These are phyloP conservation scores for Takifugu flavidus DNA, from an alignment of 2,113 vertebrate genomes.

Conservation along the genomic window DNA sequence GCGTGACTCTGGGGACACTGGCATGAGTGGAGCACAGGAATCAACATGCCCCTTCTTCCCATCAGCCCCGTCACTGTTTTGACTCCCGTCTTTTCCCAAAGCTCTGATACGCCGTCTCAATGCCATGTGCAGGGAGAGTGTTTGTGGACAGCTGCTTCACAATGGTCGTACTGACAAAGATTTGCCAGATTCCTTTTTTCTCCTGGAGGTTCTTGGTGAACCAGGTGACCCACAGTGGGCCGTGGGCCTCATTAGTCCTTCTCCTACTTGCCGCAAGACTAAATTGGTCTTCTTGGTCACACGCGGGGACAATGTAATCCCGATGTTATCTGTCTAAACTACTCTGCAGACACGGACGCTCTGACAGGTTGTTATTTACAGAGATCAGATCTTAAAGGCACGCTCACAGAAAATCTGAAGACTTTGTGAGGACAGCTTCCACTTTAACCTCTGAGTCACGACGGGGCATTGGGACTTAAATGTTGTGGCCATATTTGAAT, in stretches of 20 bases:
- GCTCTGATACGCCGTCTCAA: constrained; percentile 21
- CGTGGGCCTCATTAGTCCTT: constrained; percentile 16
- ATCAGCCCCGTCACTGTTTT: constrained; percentile 8
- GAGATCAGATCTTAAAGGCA: background rate
- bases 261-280: constrained; percentile 10
- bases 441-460: background rate
- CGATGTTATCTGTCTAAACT: constrained; percentile 9
- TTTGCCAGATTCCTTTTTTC: constrained; percentile 6
- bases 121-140: background rate
- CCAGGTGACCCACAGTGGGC: constrained; percentile 19
- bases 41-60: constrained; percentile 1
- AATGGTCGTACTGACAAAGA: constrained; percentile 1
- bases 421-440: background rate
- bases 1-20: constrained; percentile 32
- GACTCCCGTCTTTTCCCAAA: constrained; percentile 6
- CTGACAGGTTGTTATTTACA: constrained; percentile 3
- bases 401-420: background rate
- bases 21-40: background rate
- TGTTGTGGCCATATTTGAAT: too few relatives aligned
- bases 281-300: constrained; percentile 16
- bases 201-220: constrained; percentile 4
- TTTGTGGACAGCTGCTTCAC: constrained; percentile 41
- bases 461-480: too few relatives aligned
- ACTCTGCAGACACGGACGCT: background rate
- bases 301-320: background rate